Base-by-base conservation (phyloP, 2,113 vertebrate species). In the Rhagologus leucostigma region DNA sequence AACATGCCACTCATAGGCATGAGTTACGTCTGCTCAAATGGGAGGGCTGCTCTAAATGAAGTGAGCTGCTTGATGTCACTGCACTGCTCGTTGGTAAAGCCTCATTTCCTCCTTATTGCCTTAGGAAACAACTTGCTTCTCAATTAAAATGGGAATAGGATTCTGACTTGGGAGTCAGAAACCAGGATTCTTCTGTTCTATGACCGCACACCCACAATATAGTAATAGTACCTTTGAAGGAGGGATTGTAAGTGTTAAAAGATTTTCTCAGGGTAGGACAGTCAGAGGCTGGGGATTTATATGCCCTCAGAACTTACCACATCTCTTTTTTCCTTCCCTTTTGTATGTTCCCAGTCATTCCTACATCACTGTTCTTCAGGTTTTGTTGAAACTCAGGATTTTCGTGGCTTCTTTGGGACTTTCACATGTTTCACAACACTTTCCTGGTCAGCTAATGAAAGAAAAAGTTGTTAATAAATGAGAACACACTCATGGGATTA, bases 361-460 rank as follows among this genome's bases (percentile, higher is more conserved):
- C 69, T 64, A 75, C 26, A 32, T 68, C 17, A 18, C 52, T 4
- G 7, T 82, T 94, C 62, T 85, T 85, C 70, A 44, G 55, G 52
- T 94, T 95, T 89, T 96, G 59, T 60, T 22, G 83, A 93, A 94
- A 84, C 79, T 79, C 47, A 60, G 42, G 56, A 76, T 79, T 88
- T 96, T 82, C 11, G 0, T 88, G 37, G 60, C 60, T 84, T 75
- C 76, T 69, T 22, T 64, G 56, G 74, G 89, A 76, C 74, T 96
- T 95, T 64, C 84, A 37, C 47, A 29, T 12, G 4, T 94, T 91
- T 76, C 73, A 71, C 39, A 93, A 78, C 20, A 11, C 22, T 64
- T 82, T 87, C 64, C 77, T 71, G 64, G 39, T 78, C 65, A 75
- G 32, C 16, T 78, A 78, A 90, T 37, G 26, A 29, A 78, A 76